Evolutionary conservation across 2,888 invertebrate genomes (phyloP), one percentile per base, ranked within the genome.

Genomic region (Andrena flavipes): DNA sequence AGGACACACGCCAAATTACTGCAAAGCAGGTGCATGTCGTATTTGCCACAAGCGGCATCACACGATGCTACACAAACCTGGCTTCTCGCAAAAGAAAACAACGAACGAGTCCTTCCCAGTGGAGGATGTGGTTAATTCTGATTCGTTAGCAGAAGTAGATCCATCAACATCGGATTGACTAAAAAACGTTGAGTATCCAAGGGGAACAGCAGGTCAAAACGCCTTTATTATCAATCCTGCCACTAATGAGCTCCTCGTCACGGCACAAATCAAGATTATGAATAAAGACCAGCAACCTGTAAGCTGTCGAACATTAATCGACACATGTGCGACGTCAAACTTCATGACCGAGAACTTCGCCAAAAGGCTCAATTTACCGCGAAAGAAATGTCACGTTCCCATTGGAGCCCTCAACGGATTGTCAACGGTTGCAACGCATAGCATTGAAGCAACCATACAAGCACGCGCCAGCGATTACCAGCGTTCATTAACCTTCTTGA

Each of bases 311-410:
- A 13, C 67, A 0, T 16, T 73, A 1, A 30, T 77, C 1, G 67
- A 77, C 16, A 56, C 48, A 0, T 13, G 71, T 7, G 71, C 71
- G 0, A 49, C 59, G 0, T 49, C 76, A 10, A 60, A 77, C n/a
- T 71, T 71, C 20, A 65, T 76, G 4, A 65, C 70, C 0, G 26
- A 42, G 6, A 23, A 60, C 2, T n/a, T 64, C 0, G 33, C 33
- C 0, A n/a, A 63, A 16, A 33, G 6, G 2, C 42, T 70, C 2
- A 8, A 29, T 4, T 8, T 70, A 2, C 16, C 23, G 0, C 6
- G 16, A 23, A n/a, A 2, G 8, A 10, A n/a, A 60, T 54, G 30
- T 26, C 23, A 13, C 16, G 13, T 74, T 13, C 35, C 62, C n/a
- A 35, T 75, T 1, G 29, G 62, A 5, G 68, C 8, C 0, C 33